A percentile compares a stretch with the other conserved stretches of the same genome.
phyloP scores from a whole-genome alignment of 2,797 vertebrate species.

The Hyperoplus immaculatus region DNA sequence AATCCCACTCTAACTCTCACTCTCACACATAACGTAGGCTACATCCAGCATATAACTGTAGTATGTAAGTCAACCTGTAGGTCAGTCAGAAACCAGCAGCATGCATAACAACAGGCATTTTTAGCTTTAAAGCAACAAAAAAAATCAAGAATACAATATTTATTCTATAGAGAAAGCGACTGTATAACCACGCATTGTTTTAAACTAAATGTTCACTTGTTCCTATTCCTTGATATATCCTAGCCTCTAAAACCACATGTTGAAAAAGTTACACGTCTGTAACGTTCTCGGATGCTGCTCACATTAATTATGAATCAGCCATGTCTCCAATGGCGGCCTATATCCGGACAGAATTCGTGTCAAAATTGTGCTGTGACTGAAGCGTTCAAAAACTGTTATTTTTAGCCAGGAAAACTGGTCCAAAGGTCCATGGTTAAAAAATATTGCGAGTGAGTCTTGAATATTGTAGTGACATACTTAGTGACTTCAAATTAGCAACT shows the following conservation, averaged over 20 bases:
- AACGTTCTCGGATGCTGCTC: background rate
- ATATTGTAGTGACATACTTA: constrained; percentile 45
- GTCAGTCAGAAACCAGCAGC: background rate
- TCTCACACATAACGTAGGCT: constrained; percentile 1
- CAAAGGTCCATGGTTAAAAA: constrained; percentile 38
- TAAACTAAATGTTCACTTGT: background rate
- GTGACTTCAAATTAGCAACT: constrained; percentile 50
- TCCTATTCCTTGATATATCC: background rate
- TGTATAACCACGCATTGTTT: background rate
- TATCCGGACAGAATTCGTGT: constrained; percentile 13
- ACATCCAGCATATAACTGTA: background rate
- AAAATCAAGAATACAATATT: background rate
- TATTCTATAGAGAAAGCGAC: background rate
- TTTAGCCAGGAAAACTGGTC: constrained; percentile 42
- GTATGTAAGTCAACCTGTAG: background rate
- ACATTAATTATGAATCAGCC: background rate
- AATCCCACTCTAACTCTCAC: constrained; percentile 14
- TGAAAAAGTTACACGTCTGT: constrained; percentile 3
- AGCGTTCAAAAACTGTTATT: constrained; percentile 36
- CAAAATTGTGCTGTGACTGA: constrained; percentile 11
- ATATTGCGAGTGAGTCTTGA: constrained; percentile 33
- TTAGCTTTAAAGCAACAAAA: background rate
- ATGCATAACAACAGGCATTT: background rate
- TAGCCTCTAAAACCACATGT: background rate
- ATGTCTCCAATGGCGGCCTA: constrained; percentile 5